Percentiles rank a stretch among this genome's conserved stretches.
Conservation (phyloP, 1,140 invertebrate genomes). For the Scylla paramamosain region DNA sequence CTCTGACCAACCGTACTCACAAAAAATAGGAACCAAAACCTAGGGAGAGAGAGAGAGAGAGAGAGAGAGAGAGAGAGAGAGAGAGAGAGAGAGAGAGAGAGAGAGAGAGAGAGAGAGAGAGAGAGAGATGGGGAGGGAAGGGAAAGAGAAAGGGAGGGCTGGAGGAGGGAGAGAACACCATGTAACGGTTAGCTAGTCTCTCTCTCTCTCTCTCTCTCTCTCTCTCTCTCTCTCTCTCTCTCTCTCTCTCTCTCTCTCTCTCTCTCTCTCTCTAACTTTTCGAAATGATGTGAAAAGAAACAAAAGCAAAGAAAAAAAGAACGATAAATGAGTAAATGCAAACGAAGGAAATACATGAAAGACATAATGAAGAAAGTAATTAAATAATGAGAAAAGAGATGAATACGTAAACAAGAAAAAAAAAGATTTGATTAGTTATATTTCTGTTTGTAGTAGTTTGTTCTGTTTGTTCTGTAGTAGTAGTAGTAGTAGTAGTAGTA, state of each 20-base stretch:
- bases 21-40: too few relatives aligned
- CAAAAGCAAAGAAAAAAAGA: neutral
- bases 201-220: constrained; percentile 8
- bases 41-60: neutral
- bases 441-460: too few relatives aligned
- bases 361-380: too few relatives aligned
- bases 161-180: neutral
- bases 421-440: too few relatives aligned
- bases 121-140: neutral
- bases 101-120: neutral
- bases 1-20: too few relatives aligned
- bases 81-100: neutral
- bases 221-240: constrained; percentile 16
- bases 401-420: too few relatives aligned
- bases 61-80: neutral
- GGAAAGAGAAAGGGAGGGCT: neutral
- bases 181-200: neutral
- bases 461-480: too few relatives aligned
- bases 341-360: too few relatives aligned
- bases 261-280: neutral
- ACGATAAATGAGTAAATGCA: neutral
- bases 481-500: too few relatives aligned
- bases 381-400: too few relatives aligned
- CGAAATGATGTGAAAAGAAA: neutral
- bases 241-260: constrained; percentile 31